Evolutionary conservation across 2,113 vertebrate species (phyloP).

Genomic region (Rissa tridactyla): DNA sequence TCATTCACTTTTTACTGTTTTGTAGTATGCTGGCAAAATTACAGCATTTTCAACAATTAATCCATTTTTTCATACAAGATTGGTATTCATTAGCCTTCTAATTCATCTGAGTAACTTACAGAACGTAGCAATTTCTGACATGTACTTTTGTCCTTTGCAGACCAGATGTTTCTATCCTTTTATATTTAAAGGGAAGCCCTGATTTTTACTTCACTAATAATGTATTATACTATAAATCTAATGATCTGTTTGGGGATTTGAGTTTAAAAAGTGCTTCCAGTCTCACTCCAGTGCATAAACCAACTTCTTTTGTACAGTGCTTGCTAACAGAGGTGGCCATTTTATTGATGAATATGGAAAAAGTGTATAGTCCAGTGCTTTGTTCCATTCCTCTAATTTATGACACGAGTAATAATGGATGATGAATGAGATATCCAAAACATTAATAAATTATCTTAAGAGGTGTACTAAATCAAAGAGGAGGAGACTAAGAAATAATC

Average conservation of each 20-base stretch:
- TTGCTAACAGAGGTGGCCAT: conserved; percentile 12
- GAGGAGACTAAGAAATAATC: conserved; percentile 64
- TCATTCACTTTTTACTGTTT: neutral
- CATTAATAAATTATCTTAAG: conserved; percentile 74
- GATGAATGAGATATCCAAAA: conserved; percentile 71
- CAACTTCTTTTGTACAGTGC: neutral
- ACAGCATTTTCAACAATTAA: neutral
- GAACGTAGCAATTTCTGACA: neutral
- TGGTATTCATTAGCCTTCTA: neutral
- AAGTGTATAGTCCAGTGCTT: conserved; percentile 61
- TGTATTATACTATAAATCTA: neutral
- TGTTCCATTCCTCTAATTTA: conserved; percentile 69
- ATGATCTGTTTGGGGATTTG: neutral
- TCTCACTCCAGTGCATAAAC: neutral
- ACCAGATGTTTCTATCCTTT: neutral
- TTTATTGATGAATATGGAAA: conserved; percentile 65
- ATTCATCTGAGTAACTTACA: neutral
- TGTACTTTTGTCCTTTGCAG: neutral
- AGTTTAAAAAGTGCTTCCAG: neutral
- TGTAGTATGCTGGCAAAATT: neutral
- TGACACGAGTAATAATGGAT: conserved; percentile 66
- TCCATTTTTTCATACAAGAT: neutral
- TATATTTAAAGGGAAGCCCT: neutral
- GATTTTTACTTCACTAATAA: neutral
- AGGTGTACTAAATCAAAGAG: conserved; percentile 71